Evolutionary conservation across 2,888 invertebrate genomes (phyloP).

Genomic region (Yponomeuta cagnagella): DNA sequence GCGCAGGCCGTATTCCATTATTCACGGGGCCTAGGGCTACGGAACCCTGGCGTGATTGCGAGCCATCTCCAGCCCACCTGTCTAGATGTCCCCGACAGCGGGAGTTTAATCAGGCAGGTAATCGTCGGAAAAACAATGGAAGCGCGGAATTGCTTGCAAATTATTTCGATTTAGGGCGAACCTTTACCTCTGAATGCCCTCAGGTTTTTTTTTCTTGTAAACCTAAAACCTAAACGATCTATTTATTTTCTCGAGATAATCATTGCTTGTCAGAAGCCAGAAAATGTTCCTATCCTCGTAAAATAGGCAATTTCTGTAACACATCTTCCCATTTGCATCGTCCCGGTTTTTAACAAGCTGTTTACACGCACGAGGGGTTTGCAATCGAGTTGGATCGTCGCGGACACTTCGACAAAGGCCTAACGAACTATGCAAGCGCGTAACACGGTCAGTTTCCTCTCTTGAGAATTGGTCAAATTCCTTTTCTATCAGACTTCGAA

Average conservation of each 20-base stretch:
- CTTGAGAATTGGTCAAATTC: no score
- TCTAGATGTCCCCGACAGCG: slow-evolving; percentile 35
- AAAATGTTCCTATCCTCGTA: no score
- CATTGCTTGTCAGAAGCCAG: no score
- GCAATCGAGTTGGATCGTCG: background rate
- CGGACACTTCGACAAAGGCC: background rate
- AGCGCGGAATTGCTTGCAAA: slow-evolving; percentile 12
- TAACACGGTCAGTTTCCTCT: background rate
- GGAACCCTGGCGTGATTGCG: slow-evolving; percentile 54
- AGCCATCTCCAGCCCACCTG: slow-evolving; percentile 35
- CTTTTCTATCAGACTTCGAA: no score
- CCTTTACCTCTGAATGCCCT: background rate
- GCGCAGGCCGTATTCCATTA: slow-evolving; percentile 52
- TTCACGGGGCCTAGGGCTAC: slow-evolving; percentile 45
- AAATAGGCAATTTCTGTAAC: background rate
- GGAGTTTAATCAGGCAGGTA: slow-evolving; percentile 62
- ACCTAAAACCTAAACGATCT: no score
- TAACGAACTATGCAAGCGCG: background rate
- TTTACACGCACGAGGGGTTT: background rate
- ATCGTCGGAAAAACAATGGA: slow-evolving; percentile 58
- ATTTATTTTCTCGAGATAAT: no score
- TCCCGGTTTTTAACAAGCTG: background rate
- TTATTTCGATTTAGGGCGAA: slow-evolving; percentile 11
- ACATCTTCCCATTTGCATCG: background rate
- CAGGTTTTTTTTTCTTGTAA: background rate